phyloP scores from a whole-genome alignment of 2,113 vertebrate species.

The Cynocephalus volans region DNA sequence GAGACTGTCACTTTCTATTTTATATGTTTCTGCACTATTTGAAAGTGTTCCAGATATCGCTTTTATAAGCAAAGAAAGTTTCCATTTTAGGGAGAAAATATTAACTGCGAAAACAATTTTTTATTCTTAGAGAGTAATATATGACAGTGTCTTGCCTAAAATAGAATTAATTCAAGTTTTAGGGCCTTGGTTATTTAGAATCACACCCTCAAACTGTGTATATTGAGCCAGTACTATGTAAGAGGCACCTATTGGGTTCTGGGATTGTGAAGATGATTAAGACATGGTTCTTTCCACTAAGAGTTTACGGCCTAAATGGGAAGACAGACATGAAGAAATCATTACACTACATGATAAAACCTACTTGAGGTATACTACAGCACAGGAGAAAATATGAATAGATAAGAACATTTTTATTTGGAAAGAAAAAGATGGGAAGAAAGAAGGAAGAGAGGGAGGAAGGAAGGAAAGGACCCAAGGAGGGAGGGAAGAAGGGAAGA shows the following conservation, averaged over 20 bases:
- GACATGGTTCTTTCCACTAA: neutral
- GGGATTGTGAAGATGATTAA: neutral
- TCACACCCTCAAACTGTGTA: neutral
- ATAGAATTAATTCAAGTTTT: slow-evolving; percentile 19
- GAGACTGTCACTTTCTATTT: neutral
- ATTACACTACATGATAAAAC: neutral
- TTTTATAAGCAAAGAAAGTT: neutral
- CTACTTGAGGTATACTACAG: neutral
- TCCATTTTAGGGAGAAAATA: neutral
- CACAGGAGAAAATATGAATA: neutral
- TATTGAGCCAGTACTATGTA: neutral
- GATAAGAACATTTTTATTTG: slow-evolving; percentile 10
- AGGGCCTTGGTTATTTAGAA: neutral
- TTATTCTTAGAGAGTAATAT: slow-evolving; percentile 17
- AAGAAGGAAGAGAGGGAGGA: neutral
- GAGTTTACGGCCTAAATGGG: neutral
- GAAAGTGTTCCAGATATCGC: neutral
- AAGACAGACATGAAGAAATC: neutral
- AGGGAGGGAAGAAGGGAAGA: neutral
- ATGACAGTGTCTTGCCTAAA: neutral
- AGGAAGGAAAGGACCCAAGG: neutral
- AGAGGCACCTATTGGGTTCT: neutral
- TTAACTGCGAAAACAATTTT: neutral
- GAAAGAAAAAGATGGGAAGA: neutral
- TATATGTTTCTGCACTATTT: neutral